phyloP scores from a whole-genome alignment of 2,113 vertebrate genomes.

The Addax nasomaculatus region DNA sequence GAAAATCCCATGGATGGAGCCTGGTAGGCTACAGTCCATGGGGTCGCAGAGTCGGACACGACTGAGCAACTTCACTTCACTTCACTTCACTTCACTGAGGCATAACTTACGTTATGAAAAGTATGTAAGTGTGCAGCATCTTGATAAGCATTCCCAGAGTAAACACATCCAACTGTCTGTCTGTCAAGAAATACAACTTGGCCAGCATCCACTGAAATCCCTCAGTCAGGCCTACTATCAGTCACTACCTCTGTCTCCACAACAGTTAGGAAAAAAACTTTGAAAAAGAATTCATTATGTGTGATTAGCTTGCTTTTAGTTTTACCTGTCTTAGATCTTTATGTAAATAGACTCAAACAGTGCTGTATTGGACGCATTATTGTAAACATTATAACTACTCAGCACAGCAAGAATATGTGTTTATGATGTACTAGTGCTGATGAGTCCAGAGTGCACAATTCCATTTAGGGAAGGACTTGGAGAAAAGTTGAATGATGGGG shows the following conservation, averaged over 20 bases:
- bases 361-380: neutral
- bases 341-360: neutral
- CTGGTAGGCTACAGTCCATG: too few relatives aligned
- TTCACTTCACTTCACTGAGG: neutral
- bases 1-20: too few relatives aligned
- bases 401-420: neutral
- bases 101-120: neutral
- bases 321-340: neutral
- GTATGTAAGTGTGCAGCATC: neutral
- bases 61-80: too few relatives aligned
- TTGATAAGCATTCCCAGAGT: neutral
- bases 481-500: neutral
- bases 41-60: too few relatives aligned
- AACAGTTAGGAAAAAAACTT: neutral
- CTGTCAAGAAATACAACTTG: neutral
- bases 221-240: neutral
- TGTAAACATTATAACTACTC: neutral
- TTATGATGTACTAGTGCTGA: neutral
- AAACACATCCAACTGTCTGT: neutral
- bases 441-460: neutral
- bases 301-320: neutral
- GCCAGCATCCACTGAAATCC: neutral
- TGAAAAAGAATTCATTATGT: neutral
- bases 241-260: neutral
- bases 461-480: neutral